A percentile compares a stretch with the other conserved stretches of the same genome.
phyloP scores from a whole-genome alignment of 1,140 invertebrate genomes.

The Drosophila gunungcola region DNA sequence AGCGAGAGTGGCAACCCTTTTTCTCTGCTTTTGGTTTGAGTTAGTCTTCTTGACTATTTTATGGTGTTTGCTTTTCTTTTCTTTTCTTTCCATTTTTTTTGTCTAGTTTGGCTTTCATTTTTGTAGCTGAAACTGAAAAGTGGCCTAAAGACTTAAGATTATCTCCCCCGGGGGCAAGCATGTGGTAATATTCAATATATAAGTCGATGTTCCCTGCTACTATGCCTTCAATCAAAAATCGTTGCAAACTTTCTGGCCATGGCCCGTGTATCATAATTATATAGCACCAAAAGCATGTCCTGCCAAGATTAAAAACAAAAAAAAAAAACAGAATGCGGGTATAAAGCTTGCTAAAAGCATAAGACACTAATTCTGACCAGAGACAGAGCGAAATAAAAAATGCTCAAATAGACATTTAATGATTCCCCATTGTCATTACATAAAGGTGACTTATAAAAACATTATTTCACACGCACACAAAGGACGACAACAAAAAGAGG shows the following conservation, averaged over 20 bases:
- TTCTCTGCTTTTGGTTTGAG: constrained; percentile 17
- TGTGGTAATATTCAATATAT: constrained; percentile 15
- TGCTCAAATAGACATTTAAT: constrained; percentile 79
- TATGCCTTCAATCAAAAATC: constrained; percentile 33
- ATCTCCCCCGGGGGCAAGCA: constrained; percentile 14
- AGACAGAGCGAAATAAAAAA: constrained; percentile 24
- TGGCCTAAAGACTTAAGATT: constrained; percentile 45
- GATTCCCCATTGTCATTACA: constrained; percentile 82
- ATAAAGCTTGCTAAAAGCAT: constrained; percentile 4
- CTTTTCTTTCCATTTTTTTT: constrained; percentile 45
- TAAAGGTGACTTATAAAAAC: constrained; percentile 82
- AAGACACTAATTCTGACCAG: neutral
- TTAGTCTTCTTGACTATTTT: constrained; percentile 35
- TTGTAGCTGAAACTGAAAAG: constrained; percentile 24
- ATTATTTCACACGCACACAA: constrained; percentile 70
- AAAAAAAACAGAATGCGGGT: neutral
- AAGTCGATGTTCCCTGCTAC: constrained; percentile 8
- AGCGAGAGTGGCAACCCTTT: constrained; percentile 64
- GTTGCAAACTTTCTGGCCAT: neutral
- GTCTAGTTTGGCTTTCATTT: constrained; percentile 48
- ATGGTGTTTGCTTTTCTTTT: constrained; percentile 55
- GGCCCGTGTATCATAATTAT: constrained; percentile 30
- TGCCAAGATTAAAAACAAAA: too few species aligned
- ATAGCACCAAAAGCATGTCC: constrained; percentile 1
- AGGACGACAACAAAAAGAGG: neutral